These are phyloP conservation scores for Atrina japonica DNA, from an alignment of 2,888 invertebrate species.

Conservation along the genomic window DNA sequence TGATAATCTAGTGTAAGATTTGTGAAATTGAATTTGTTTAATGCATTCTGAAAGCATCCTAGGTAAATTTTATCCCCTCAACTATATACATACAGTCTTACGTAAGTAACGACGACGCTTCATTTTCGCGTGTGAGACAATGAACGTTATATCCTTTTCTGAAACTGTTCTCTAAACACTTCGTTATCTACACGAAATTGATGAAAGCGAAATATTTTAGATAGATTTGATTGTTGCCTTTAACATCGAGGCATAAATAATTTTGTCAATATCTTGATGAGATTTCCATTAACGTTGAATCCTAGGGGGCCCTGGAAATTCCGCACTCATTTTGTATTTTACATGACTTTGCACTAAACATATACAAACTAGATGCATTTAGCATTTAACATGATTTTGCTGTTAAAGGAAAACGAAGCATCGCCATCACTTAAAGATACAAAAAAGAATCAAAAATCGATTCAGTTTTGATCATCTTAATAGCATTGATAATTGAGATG, in stretches of 20 bases:
- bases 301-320: conserved; percentile 28
- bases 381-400: conserved; percentile 70
- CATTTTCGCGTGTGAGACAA: too few relatives aligned
- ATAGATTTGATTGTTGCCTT: conserved; percentile 34
- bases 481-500: conserved; percentile 65
- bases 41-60: too few relatives aligned
- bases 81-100: too few relatives aligned
- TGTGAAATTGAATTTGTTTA: too few relatives aligned
- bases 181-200: conserved; percentile 28
- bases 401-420: conserved; percentile 60
- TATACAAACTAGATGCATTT: conserved; percentile 59
- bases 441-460: conserved; percentile 69
- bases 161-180: conserved; percentile 9
- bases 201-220: conserved; percentile 41
- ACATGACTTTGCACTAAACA: conserved; percentile 49
- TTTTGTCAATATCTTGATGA: conserved; percentile 41
- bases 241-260: conserved; percentile 47
- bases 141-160: conserved; percentile 1
- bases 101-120: too few relatives aligned
- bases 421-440: conserved; percentile 63
- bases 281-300: conserved; percentile 41
- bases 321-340: conserved; percentile 45
- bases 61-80: too few relatives aligned
- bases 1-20: too few relatives aligned
- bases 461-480: conserved; percentile 68